phyloP scores from a whole-genome alignment of 2,888 invertebrate species.

The Leucophenga montana region DNA sequence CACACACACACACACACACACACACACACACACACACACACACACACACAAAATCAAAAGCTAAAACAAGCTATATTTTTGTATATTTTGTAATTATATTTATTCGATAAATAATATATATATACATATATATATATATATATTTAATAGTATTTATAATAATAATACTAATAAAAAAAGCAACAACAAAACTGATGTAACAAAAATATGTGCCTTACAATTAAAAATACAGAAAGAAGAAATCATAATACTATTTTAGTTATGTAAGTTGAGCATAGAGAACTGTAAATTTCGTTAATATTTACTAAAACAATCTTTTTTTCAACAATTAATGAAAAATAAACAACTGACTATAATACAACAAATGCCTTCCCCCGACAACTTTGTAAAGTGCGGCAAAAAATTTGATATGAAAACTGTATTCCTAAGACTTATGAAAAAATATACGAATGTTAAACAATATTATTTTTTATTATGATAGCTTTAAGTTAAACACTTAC shows the following conservation, averaged over 20 bases:
- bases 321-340: background rate
- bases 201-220: conserved; percentile 62
- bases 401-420: conserved; percentile 50
- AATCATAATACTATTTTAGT: conserved; percentile 32
- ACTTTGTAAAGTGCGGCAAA: conserved; percentile 9
- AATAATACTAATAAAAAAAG: conserved; percentile 35
- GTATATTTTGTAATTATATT: conserved; percentile 68
- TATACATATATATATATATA: too few relatives aligned
- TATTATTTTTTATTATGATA: conserved; percentile 60
- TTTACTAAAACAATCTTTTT: background rate
- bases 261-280: background rate
- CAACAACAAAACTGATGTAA: conserved; percentile 57
- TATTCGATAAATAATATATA: conserved; percentile 57
- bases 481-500: conserved; percentile 37
- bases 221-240: conserved; percentile 41
- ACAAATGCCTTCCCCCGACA: background rate
- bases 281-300: background rate
- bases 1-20: background rate
- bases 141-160: conserved; percentile 26
- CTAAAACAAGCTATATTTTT: conserved; percentile 40
- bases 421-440: conserved; percentile 67
- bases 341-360: conserved; percentile 9
- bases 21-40: too few relatives aligned
- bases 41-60: conserved; percentile 27
- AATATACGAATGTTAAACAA: conserved; percentile 62